Percentiles rank a stretch among this genome's conserved stretches.
Conservation (phyloP, 2,888 invertebrate species). For the Melolontha melolontha region DNA sequence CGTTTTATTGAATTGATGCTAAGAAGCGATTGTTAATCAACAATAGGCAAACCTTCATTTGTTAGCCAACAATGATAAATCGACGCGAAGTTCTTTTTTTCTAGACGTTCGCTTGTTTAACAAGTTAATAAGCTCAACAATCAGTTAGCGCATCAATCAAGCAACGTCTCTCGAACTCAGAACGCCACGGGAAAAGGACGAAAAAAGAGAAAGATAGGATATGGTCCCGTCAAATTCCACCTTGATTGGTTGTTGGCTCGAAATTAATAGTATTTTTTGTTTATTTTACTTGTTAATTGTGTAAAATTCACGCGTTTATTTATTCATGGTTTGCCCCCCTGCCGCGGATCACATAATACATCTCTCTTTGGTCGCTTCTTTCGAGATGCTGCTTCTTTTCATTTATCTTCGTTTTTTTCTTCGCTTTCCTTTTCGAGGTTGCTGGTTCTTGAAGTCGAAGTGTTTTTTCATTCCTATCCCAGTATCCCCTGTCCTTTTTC, state of each 20-base stretch:
- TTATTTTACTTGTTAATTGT: conserved; percentile 67
- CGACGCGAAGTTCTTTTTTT: conserved; percentile 54
- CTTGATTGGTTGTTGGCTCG: conserved; percentile 65
- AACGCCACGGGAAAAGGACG: conserved; percentile 10
- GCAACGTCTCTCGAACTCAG: conserved; percentile 44
- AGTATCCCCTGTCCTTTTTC: conserved; percentile 2
- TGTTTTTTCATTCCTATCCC: conserved; percentile 50
- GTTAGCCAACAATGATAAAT: conserved; percentile 62
- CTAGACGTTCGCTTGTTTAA: conserved; percentile 61
- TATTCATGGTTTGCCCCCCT: conserved; percentile 66
- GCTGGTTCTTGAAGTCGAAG: conserved; percentile 53
- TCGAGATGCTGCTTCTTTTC: conserved; percentile 53
- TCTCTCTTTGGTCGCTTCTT: conserved; percentile 60
- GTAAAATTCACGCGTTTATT: conserved; percentile 68
- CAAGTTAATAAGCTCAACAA: conserved; percentile 66
- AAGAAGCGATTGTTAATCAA: conserved; percentile 62
- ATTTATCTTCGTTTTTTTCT: conserved; percentile 49
- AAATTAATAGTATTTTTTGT: conserved; percentile 65
- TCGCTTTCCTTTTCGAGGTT: conserved; percentile 49
- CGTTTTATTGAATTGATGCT: conserved; percentile 53
- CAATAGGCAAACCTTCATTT: conserved; percentile 61
- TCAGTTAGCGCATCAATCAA: conserved; percentile 66
- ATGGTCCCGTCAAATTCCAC: conserved; percentile 61
- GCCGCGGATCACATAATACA: conserved; percentile 63
- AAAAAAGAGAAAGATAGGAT: conserved; percentile 42